Percentiles rank a stretch among this genome's conserved stretches.
Conservation (phyloP, 2,113 vertebrate genomes). For the Protomyctophum bolini region DNA sequence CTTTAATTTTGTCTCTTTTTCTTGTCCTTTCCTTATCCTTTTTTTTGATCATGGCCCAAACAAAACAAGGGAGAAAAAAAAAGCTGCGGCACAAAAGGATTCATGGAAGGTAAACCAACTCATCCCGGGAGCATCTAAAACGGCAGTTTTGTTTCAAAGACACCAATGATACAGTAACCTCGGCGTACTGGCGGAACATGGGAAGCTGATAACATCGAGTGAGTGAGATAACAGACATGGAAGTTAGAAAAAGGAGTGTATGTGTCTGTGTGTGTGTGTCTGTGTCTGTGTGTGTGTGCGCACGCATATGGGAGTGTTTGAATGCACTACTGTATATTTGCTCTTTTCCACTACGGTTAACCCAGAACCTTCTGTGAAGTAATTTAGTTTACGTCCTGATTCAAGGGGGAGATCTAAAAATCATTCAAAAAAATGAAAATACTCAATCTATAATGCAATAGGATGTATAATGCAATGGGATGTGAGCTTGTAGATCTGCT, state of each 20-base stretch:
- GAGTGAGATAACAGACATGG: neutral
- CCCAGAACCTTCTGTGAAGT: too few species aligned
- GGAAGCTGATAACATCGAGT: neutral
- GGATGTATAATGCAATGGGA: too few species aligned
- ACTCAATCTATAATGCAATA: too few species aligned
- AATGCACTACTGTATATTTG: too few species aligned
- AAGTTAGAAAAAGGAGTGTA: neutral
- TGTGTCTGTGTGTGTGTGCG: too few species aligned
- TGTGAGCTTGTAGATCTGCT: too few species aligned
- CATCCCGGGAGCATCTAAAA: conserved; percentile 11
- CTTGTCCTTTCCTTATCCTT: neutral
- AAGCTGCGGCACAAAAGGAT: conserved; percentile 14
- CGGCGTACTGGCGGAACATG: neutral
- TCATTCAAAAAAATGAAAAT: too few species aligned
- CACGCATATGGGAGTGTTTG: too few species aligned
- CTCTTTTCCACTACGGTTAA: too few species aligned
- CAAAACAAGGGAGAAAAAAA: neutral
- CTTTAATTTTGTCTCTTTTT: neutral
- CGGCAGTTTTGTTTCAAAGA: conserved; percentile 4
- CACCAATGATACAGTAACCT: conserved; percentile 29
- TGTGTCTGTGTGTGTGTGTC: neutral
- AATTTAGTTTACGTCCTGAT: too few species aligned
- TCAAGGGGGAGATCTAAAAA: too few species aligned
- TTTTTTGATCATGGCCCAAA: conserved; percentile 18
- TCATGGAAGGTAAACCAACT: neutral